Evolutionary conservation across 2,797 vertebrate genomes (phyloP).

Genomic region (Pelochelys cantorii): DNA sequence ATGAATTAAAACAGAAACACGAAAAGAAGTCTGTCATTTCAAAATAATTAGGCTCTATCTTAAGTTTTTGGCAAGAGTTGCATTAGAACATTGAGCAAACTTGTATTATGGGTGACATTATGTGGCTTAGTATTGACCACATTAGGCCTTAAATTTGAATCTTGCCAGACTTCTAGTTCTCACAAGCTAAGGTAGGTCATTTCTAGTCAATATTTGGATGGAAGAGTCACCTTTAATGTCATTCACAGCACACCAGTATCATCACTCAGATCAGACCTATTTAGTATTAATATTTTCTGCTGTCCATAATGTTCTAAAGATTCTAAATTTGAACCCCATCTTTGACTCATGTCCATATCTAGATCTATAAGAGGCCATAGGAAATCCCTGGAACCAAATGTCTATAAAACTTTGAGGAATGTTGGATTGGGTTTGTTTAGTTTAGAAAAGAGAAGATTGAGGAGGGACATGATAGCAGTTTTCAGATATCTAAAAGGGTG

Average conservation of each 20-base stretch:
- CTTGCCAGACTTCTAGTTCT: not conserved
- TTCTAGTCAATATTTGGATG: not conserved
- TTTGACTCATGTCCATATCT: fast-evolving
- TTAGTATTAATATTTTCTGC: not conserved
- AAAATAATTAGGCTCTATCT: not conserved
- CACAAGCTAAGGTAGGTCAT: not conserved
- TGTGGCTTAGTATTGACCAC: not conserved
- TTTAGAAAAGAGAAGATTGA: not conserved
- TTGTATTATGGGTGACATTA: not conserved
- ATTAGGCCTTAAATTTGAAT: not conserved
- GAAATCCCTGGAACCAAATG: not conserved
- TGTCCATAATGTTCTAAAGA: not conserved
- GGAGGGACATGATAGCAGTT: too few species aligned
- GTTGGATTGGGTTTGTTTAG: not conserved
- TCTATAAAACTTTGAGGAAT: not conserved
- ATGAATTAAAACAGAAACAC: not conserved
- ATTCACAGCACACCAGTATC: not conserved
- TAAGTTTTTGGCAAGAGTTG: not conserved
- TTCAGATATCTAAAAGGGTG: too few species aligned
- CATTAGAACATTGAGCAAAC: not conserved
- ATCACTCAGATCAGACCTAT: not conserved
- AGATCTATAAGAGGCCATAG: not conserved
- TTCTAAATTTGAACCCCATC: not conserved
- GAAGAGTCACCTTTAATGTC: not conserved
- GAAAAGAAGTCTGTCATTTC: not conserved